Conservation (phyloP, 1,140 invertebrate species). For the Gryllus bimaculatus region DNA sequence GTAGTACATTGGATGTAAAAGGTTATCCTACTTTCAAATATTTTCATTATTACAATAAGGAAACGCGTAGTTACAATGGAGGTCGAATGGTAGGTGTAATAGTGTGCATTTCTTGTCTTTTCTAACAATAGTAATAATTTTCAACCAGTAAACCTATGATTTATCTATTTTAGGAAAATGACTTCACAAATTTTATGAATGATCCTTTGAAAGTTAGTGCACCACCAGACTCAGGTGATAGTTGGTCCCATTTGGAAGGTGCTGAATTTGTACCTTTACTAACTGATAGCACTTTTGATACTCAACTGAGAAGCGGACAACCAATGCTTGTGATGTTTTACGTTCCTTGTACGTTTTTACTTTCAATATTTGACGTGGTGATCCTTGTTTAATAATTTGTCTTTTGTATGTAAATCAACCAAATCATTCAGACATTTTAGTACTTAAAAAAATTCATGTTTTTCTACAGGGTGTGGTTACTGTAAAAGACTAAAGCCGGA, state of each 20-base stretch:
- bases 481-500: constrained; percentile 49
- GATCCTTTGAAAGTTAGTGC: constrained; percentile 43
- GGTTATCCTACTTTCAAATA: constrained; percentile 84
- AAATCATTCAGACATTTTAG: not conserved
- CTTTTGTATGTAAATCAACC: not conserved
- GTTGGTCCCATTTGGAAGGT: constrained; percentile 38
- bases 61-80: constrained; percentile 53
- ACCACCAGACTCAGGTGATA: constrained; percentile 25
- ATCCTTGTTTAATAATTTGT: not conserved
- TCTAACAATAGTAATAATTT: not conserved
- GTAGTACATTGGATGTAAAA: constrained; percentile 58
- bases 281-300: constrained; percentile 41
- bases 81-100: constrained; percentile 51
- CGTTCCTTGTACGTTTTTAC: constrained; percentile 42
- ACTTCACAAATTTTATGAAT: constrained; percentile 56
- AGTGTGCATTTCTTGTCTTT: not conserved
- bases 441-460: not conserved
- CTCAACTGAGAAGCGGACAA: constrained; percentile 36
- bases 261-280: constrained; percentile 41
- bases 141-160: not conserved
- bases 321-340: constrained; percentile 50
- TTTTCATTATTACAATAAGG: constrained; percentile 73
- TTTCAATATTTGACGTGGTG: not conserved
- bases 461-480: constrained; percentile 45
- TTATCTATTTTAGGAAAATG: constrained; percentile 39